phyloP scores from a whole-genome alignment of 2,797 vertebrate genomes.

The Lophotriccus pileatus region DNA sequence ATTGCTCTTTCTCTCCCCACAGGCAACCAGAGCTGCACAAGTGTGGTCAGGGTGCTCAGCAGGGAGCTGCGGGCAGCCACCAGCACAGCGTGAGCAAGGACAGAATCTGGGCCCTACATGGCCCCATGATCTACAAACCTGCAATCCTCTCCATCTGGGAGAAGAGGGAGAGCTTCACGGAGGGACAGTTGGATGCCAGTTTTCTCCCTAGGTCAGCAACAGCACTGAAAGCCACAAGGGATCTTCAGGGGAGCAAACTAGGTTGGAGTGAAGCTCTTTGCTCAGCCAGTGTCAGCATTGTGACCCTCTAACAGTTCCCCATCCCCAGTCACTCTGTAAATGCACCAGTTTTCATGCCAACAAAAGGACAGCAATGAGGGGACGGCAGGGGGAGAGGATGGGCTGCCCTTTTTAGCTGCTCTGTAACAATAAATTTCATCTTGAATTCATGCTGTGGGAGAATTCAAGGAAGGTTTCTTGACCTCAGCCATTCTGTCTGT shows the following conservation, averaged over 20 bases:
- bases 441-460: neutral
- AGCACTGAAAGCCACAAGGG: neutral
- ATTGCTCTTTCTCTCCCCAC: neutral
- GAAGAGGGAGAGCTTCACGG: neutral
- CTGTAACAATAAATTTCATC: neutral
- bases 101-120: neutral
- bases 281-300: neutral
- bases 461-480: neutral
- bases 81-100: accelerated
- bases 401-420: neutral
- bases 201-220: neutral
- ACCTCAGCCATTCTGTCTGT: neutral
- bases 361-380: neutral
- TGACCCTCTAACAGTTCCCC: neutral
- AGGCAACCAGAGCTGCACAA: neutral
- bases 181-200: accelerated
- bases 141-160: neutral
- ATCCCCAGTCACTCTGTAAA: neutral
- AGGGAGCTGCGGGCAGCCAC: neutral
- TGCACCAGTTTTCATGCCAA: neutral
- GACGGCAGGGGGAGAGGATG: neutral
- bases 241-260: neutral
- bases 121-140: neutral
- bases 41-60: neutral
- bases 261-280: neutral